These are phyloP conservation scores for Cinclus cinclus DNA, from an alignment of 2,113 vertebrate species.

Conservation along the genomic window DNA sequence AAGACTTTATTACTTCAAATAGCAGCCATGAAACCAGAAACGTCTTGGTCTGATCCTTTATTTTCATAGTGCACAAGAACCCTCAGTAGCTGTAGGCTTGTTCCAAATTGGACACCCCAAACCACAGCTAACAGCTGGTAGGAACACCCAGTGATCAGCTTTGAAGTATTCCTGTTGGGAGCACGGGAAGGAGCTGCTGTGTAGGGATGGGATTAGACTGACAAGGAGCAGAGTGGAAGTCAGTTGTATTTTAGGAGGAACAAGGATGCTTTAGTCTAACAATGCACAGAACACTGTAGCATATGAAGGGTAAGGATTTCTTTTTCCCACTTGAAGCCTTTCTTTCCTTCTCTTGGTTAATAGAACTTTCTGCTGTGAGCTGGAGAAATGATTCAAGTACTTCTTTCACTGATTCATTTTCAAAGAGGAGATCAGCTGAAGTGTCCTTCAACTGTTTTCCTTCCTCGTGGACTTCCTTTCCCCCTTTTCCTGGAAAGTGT, in stretches of 20 bases:
- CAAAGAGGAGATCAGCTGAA: neutral
- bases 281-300: neutral
- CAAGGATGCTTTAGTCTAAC: neutral
- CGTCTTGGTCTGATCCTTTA: neutral
- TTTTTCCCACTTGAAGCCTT: neutral
- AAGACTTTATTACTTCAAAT: constrained; percentile 24
- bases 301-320: neutral
- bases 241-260: neutral
- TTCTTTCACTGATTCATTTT: neutral
- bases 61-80: neutral
- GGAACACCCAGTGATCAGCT: neutral
- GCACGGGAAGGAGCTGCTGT: neutral
- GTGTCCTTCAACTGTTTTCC: neutral
- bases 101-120: neutral
- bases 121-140: neutral
- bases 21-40: neutral
- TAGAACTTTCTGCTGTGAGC: neutral
- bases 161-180: neutral
- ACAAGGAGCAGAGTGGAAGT: neutral
- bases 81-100: neutral
- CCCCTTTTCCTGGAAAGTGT: neutral
- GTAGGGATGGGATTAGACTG: neutral
- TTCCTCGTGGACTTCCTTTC: neutral
- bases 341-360: neutral
- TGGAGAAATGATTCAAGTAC: neutral